Evolutionary conservation across 2,888 invertebrate genomes (phyloP), one percentile per base, ranked within the genome.

Genomic region (Tenthredo mesomela): DNA sequence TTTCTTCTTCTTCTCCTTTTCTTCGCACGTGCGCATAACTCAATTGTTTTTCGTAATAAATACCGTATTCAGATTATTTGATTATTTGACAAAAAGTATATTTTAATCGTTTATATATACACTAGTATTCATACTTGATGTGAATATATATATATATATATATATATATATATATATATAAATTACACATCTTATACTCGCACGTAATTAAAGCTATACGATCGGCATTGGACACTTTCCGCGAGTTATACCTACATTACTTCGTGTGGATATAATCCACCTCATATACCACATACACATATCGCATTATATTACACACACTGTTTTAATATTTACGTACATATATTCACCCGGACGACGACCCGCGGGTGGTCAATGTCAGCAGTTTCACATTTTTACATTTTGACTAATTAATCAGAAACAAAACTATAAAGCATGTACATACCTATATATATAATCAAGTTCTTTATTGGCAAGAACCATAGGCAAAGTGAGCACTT

Each of bases 1-100:
- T 84, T 86, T 84, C n/a, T 80, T 85, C 82, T 86, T 70, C 70
- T 37, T 58, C 61, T 86, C 75, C 50, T 47, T 78, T 75, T 83
- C 75, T 84, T 85, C 73, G 61, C 58, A 40, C 80, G 80, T 29
- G 58, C 80, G 58, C 61, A 50, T 77, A 21, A 43, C 15, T 47
- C 29, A 47, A 47, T 75, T 58, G 37, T 58, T n/a, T 37, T 80
- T 21, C 29, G n/a, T 37, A 37, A 80, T 21, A 37, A 61, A 33
- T 54, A 50, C 15, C 10, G 58, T 9, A 29, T 78, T 47, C 37
- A 25, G 33, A 47, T 65, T 25, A 82, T 82, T 65, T 65, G 82
- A 82, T 82, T 82, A 82, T 82, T 82, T 82, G 82, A 82, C 82
- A 61, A 65, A 25, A 25, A 82, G 82, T 43, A 37, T 67, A 67